A percentile compares a stretch with the other conserved stretches of the same genome.
Conservation (phyloP, 2,797 vertebrate genomes). For the Gymnoscopelus braueri region DNA sequence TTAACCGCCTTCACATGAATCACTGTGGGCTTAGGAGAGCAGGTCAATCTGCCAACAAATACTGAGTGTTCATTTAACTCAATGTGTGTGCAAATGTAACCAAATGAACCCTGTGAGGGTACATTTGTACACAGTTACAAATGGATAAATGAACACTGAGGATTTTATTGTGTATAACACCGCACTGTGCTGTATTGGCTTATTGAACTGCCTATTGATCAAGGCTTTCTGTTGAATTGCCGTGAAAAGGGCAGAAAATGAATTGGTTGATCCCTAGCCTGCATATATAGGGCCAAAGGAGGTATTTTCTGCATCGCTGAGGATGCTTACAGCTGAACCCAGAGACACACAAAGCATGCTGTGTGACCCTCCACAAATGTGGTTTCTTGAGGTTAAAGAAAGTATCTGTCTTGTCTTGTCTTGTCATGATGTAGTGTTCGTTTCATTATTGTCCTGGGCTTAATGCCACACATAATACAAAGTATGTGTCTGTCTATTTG, state of each 20-base stretch:
- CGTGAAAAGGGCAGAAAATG: conserved; percentile 18
- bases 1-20: conserved; percentile 54
- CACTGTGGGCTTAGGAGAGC: conserved; percentile 37
- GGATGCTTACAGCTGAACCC: too few species aligned
- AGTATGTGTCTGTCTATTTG: too few species aligned
- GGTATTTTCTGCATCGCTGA: neutral
- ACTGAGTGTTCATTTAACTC: neutral
- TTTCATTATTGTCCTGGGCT: too few species aligned
- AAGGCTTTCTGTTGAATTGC: conserved; percentile 20
- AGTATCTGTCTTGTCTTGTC: too few species aligned
- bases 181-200: conserved; percentile 22
- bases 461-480: too few species aligned
- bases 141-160: too few species aligned
- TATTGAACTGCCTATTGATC: conserved; percentile 63
- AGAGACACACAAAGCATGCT: too few species aligned
- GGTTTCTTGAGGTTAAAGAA: too few species aligned
- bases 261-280: neutral
- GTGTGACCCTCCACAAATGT: too few species aligned
- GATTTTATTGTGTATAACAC: conserved; percentile 25
- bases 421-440: too few species aligned
- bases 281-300: neutral
- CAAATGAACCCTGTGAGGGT: neutral
- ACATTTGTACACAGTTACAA: neutral
- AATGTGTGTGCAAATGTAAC: neutral
- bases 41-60: conserved; percentile 46